Evolutionary conservation across 2,113 vertebrate species (phyloP), one percentile per base, ranked within the genome.

Genomic region (Cavia porcellus): DNA sequence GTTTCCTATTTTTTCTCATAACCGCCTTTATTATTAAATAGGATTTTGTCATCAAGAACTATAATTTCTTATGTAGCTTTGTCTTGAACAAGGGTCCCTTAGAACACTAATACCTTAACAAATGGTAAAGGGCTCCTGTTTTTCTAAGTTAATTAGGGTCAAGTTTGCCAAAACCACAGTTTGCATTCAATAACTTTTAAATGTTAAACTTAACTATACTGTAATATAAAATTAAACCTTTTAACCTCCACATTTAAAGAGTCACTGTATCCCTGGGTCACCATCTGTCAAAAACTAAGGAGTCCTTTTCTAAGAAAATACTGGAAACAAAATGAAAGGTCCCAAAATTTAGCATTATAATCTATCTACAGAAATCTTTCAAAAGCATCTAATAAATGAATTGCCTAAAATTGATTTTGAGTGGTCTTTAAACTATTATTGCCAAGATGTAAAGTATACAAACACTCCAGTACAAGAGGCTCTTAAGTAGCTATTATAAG

Each of bases 251-350:
- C 10, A 87, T 57, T 96, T 97, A 50, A 19, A 79, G 55, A 94
- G 68, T 92, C 92, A 95, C 35, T 84, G 38, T 28, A 86, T 59
- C 45, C 84, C 96, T 50, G 85, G 9, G 70, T 47, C 74, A 95
- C 19, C 7, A 28, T 92, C 88, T 38, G 94, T 55, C 19, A 89
- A 96, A 38, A 96, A 92, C 61, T 89, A 97, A 81, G 50, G 25
- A 80, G 30, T 84, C 47, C 80, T 87, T 95, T 96, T 97, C 86
- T 96, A 96, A 97, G 57, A 93, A 96, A 96, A 96, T 89, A 66
- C 32, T 59, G 10, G 24, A 91, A 90, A 92, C 24, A 92, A 96
- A 89, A 97, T 59, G 28, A 89, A 94, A 96, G 88, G 70, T 93
- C 17, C 82, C 66, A 75, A 97, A 94, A 35, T 61, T 70, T 94